Conservation (phyloP, 1,140 invertebrate genomes). For the Ditylenchus dipsaci region DNA sequence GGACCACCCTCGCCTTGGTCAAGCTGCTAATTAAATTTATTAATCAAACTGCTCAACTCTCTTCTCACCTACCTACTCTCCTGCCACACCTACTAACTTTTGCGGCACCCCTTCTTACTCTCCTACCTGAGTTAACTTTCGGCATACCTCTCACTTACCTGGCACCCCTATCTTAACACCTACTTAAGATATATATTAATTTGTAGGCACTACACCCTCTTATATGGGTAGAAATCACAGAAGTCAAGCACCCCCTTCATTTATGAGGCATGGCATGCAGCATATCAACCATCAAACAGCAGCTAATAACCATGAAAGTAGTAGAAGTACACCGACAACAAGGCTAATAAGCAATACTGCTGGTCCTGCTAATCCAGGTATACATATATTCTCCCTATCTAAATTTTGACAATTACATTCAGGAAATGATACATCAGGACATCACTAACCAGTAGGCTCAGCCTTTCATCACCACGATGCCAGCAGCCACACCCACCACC, state of each 20-base stretch:
- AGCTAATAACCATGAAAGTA: background rate
- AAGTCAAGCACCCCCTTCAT: constrained; percentile 18
- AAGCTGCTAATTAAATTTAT: too few species aligned
- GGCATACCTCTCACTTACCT: too few species aligned
- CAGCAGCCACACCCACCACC: background rate
- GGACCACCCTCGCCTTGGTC: too few species aligned
- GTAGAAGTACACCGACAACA: background rate
- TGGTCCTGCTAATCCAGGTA: background rate
- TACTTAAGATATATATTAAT: too few species aligned
- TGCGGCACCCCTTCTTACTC: too few species aligned
- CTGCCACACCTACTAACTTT: too few species aligned
- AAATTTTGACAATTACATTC: background rate
- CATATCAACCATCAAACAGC: constrained; percentile 7
- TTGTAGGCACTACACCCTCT: background rate
- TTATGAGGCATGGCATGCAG: constrained; percentile 25
- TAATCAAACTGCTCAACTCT: too few species aligned
- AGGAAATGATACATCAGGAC: background rate
- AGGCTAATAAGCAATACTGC: background rate
- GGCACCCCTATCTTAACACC: too few species aligned
- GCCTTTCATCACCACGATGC: background rate
- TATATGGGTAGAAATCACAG: background rate
- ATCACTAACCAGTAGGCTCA: too few species aligned
- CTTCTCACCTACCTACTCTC: too few species aligned
- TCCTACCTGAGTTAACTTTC: too few species aligned
- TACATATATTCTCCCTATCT: background rate